Evolutionary conservation across 2,113 vertebrate species (phyloP).

Genomic region (Petrocephalus microphthalmus): DNA sequence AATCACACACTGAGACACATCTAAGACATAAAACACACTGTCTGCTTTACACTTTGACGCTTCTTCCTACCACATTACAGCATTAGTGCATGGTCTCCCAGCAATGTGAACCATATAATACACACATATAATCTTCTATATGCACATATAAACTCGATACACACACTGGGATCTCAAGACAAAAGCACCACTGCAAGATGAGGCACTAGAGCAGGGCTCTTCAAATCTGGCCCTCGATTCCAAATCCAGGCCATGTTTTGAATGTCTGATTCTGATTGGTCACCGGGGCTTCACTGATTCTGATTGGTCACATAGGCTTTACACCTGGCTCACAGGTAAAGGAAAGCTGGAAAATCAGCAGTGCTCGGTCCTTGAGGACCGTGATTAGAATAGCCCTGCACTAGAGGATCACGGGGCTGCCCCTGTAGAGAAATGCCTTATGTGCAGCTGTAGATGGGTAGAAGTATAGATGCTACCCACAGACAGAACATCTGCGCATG

Average conservation of each 20-base stretch:
- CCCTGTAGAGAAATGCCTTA: neutral
- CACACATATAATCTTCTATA: neutral
- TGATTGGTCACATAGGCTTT: too few relatives aligned
- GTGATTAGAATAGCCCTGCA: too few relatives aligned
- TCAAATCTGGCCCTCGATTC: too few relatives aligned
- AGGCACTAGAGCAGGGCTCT: neutral
- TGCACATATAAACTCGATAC: neutral
- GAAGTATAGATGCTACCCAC: neutral
- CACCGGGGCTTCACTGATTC: too few relatives aligned
- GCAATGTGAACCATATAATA: neutral
- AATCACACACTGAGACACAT: neutral
- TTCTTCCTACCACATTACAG: neutral
- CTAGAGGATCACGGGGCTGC: neutral
- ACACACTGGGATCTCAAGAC: neutral
- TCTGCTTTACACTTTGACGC: neutral
- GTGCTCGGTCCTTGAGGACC: too few relatives aligned
- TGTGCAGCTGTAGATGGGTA: neutral
- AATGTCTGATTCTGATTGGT: too few relatives aligned
- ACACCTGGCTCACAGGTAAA: too few relatives aligned
- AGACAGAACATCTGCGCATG: neutral
- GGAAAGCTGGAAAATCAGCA: too few relatives aligned
- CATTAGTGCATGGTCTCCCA: neutral
- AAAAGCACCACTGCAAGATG: neutral
- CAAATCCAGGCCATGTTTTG: too few relatives aligned
- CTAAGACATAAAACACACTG: neutral